Base-by-base conservation (phyloP, 2,113 vertebrate genomes). In the Trochalopteron elliotii region DNA sequence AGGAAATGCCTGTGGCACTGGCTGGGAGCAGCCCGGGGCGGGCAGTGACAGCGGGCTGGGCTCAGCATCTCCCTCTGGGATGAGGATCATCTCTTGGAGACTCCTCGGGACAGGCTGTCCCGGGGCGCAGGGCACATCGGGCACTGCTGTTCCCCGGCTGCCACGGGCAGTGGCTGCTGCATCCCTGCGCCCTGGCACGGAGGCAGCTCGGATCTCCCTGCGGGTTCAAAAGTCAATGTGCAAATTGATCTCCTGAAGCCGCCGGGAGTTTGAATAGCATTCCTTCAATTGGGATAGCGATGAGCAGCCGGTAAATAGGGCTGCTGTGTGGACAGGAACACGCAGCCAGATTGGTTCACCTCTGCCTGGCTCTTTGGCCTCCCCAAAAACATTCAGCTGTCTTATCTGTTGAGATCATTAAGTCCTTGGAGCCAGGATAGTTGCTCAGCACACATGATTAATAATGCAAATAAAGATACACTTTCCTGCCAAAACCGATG, bases 1-100 rank as follows among this genome's bases (percentile, higher is more conserved):
- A 90, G 94, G 96, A 95, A 94, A 94, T 94, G 96, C 94, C 87
- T 93, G 95, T 89, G 87, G 87, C 90, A 87, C 69, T 5, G 77
- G 33, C 77, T 64, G 69, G 35, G 77, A 89, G 68, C 92, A 82
- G 87, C 68, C 23, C 53, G 6, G 5, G 24, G 63, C 7, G 3
- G 78, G 68, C 8, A 3, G 45, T 40, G 95, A 45, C 82, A 57
- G 7, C 47, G 24, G 35, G 14, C 69, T 31, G 71, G 19, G 61
- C 74, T 90, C 69, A 57, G 7, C 39, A 15, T 94, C 78, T 74
- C 60, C 33, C 75, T 64, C 24, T 1, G 10, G 69, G 56, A 11
- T 30, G 61, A 60, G 53, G 31, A 44, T 84, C 14, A 4, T 49
- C 67, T 33, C 81, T 4, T 0, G 65, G 52, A 82, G 53, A 24